Evolutionary conservation across 53 echinoderm and acorn worm genomes (phyloP), one percentile per base, ranked within the genome.

Genomic region (Stichopus horrens): DNA sequence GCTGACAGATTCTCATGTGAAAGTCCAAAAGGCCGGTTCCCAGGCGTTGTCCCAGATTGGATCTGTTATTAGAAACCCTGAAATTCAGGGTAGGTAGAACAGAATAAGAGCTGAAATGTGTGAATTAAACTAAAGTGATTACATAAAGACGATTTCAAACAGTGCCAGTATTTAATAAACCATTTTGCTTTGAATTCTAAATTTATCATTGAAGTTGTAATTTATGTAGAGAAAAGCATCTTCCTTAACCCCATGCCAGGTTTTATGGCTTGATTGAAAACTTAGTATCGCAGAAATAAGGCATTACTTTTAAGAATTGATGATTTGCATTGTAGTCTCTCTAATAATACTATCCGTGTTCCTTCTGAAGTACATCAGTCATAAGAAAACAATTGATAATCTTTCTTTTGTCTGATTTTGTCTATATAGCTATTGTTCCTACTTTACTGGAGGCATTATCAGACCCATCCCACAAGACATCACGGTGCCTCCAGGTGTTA

Each of bases 31-130:
- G 83, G 92, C 98, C 23, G 98, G 98, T 1, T 83, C 89, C 54
- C 98, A 98, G 76, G 98, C 98, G 5, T 90, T 98, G 58, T 94
- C 94, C 74, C 98, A 98, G 88, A 98, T 98, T 71, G 98, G 98
- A 57, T 90, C 92, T 67, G 98, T 98, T 74, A 98, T 98, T 55
- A 91, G 95, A 86, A 98, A 98, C 76, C 98, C 98, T 75, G 98
- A 98, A 88, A 98, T 98, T 75, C 98, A 98, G 92, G 93, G 98
- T 98, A 85, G 68, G 18, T 71, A 18, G 59, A 59, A 59, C 8
- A 37, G 37, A 37, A 37, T 2, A 37, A 37, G 37, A 37, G 37
- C 37, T 37, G 37, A 37, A 37, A 37, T 37, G 37, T 37, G 37
- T 37, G 37, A 37, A 37, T 37, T 37, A 37, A 37, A 37, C 37